Base-by-base conservation (phyloP, 2,113 vertebrate species). In the Poecilia latipinna region DNA sequence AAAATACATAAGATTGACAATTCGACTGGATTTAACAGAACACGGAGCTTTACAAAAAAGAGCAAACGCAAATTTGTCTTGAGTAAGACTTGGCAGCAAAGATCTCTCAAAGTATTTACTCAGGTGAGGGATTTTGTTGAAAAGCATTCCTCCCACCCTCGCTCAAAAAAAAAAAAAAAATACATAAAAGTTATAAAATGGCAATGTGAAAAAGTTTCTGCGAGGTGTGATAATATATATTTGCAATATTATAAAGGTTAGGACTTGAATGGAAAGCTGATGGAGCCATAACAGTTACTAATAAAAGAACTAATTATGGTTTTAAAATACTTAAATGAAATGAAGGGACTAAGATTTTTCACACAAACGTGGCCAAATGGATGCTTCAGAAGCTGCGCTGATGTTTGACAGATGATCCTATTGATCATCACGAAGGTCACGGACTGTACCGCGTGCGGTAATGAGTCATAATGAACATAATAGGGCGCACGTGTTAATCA, bases 381-480 rank as follows among this genome's bases (percentile, higher is more conserved):
- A 8, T 61, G 37, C 65, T 65, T 0, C 61, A 48, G n/a, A 24
- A 8, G 12, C 60, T 51, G 54, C 39, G 61, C 68, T 68, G 71
- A 79, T 77, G 75, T 63, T 42, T 73, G 65, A 61, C 70, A 61
- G 72, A 83, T 69, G 68, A 61, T 67, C 33, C n/a, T 63, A 62
- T 7, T 39, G 68, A 22, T 75, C 76, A 35, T 82, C 72, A 37
- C 42, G 75, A 32, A 65, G 74, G 74, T 80, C 75, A 82, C 44
- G 70, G 73, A 82, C 44, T 68, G 73, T 60, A 78, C 67, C 76
- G 61, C 67, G 32, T 69, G 75, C 76, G 68, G 73, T 65, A 44
- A 88, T 82, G 83, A 87, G 32, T 80, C 77, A 88, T 82, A 83
- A 82, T 51, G 71, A 68, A 71, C 70, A 75, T 61, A 42, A 75